These are phyloP conservation scores for Leptosomus discolor DNA, from an alignment of 2,113 vertebrate species.

Conservation along the genomic window DNA sequence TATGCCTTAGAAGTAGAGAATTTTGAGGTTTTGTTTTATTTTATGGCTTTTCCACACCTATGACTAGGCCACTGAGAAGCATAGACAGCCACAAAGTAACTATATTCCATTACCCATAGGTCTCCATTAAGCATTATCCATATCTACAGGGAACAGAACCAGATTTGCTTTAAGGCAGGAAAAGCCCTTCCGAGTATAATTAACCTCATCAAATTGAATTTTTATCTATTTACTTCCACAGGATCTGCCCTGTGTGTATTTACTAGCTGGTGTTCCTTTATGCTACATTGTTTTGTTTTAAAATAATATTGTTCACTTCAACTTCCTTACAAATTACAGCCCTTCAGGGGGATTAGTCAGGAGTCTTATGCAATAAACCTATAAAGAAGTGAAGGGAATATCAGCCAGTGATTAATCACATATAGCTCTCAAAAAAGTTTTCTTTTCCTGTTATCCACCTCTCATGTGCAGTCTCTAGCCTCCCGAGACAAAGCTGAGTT, in stretches of 20 bases:
- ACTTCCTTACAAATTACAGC: slow-evolving; percentile 38
- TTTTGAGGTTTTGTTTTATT: neutral
- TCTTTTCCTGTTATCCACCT: neutral
- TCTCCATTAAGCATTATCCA: neutral
- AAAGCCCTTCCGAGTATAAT: slow-evolving; percentile 19
- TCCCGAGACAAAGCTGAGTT: slow-evolving; percentile 39
- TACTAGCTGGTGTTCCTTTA: neutral
- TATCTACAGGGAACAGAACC: neutral
- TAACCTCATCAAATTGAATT: slow-evolving; percentile 50
- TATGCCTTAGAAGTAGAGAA: neutral
- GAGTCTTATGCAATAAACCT: slow-evolving; percentile 25
- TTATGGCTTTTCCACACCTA: neutral
- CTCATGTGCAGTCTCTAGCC: neutral
- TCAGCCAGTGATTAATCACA: slow-evolving; percentile 50
- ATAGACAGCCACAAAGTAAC: neutral
- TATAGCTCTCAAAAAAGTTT: neutral
- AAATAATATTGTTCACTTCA: slow-evolving; percentile 27
- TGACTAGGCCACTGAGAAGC: neutral
- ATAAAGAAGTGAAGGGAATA: neutral
- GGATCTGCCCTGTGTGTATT: slow-evolving; percentile 8
- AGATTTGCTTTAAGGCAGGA: neutral
- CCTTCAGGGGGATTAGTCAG: neutral
- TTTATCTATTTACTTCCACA: slow-evolving; percentile 37
- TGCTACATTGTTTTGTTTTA: neutral
- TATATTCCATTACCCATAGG: neutral